Evolutionary conservation across 2,113 vertebrate genomes (phyloP).

Genomic region (Sakesphorus luctuosus): DNA sequence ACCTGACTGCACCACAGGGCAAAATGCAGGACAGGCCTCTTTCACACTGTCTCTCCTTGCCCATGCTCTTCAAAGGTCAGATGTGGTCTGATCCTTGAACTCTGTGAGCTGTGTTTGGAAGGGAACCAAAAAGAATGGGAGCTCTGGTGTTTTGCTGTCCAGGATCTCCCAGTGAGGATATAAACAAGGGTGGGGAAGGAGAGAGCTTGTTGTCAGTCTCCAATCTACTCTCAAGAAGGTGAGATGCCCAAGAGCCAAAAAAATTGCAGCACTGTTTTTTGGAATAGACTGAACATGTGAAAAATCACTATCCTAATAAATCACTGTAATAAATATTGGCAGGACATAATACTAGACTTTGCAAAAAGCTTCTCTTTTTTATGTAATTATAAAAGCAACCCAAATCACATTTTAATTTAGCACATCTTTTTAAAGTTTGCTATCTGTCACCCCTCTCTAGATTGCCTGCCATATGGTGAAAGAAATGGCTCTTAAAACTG

Average conservation of each 20-base stretch:
- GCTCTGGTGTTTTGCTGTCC: not conserved
- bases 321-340: conserved; percentile 38
- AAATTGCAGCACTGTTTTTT: conserved; percentile 7
- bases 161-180: not conserved
- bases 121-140: not conserved
- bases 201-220: not conserved
- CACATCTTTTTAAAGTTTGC: conserved; percentile 60
- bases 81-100: not conserved
- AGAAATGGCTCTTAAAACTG: conserved; percentile 63
- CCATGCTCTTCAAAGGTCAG: not conserved
- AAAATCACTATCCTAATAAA: conserved; percentile 61
- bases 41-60: not conserved
- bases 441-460: conserved; percentile 41
- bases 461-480: conserved; percentile 67
- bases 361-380: not conserved
- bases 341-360: conserved; percentile 60
- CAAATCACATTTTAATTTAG: conserved; percentile 63
- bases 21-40: not conserved
- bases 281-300: conserved; percentile 28
- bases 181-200: conserved; percentile 22
- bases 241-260: conserved; percentile 2
- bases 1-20: not conserved
- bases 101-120: not conserved
- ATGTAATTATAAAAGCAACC: conserved; percentile 41
- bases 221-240: conserved; percentile 1